These are phyloP conservation scores for Drosophila chauvacae DNA, from an alignment of 1,140 invertebrate species.

Conservation along the genomic window DNA sequence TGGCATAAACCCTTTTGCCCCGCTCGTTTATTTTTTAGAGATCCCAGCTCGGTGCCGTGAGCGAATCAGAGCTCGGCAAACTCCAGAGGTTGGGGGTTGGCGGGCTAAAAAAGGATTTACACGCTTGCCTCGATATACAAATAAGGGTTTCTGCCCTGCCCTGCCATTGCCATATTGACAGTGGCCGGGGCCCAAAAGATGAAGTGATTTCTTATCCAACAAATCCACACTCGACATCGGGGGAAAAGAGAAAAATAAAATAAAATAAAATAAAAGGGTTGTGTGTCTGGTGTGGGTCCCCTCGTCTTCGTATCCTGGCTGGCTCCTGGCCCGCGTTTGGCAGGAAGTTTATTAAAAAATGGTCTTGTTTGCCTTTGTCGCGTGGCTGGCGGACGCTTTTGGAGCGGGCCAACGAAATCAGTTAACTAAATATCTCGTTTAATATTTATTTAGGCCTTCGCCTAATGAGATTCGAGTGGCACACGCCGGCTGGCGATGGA, in stretches of 20 bases:
- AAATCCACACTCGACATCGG: constrained; percentile 69
- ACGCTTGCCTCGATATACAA: constrained; percentile 81
- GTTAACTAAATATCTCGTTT: constrained; percentile 77
- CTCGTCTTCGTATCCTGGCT: constrained; percentile 11
- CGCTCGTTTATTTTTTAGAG: constrained; percentile 19
- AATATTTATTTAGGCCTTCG: constrained; percentile 73
- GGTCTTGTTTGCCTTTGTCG: constrained; percentile 76
- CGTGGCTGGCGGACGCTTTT: constrained; percentile 63
- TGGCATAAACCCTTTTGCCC: constrained; percentile 73
- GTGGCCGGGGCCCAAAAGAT: constrained; percentile 66
- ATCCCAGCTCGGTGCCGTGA: constrained; percentile 36
- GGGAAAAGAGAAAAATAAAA: constrained; percentile 2
- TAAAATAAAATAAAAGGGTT: constrained; percentile 54
- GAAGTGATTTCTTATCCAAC: constrained; percentile 80
- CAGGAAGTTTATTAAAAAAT: constrained; percentile 83
- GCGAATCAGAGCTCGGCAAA: constrained; percentile 63
- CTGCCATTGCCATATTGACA: constrained; percentile 57
- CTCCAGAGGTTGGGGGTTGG: constrained; percentile 32
- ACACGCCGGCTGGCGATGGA: background rate
- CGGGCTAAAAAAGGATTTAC: constrained; percentile 68
- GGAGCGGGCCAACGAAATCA: constrained; percentile 65
- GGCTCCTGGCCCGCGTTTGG: constrained; percentile 27
- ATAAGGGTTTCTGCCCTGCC: constrained; percentile 65
- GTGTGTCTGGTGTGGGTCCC: constrained; percentile 28
- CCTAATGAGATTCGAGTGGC: constrained; percentile 78